Base-by-base conservation (phyloP, 2,888 invertebrate species). In the Pherbina coryleti region DNA sequence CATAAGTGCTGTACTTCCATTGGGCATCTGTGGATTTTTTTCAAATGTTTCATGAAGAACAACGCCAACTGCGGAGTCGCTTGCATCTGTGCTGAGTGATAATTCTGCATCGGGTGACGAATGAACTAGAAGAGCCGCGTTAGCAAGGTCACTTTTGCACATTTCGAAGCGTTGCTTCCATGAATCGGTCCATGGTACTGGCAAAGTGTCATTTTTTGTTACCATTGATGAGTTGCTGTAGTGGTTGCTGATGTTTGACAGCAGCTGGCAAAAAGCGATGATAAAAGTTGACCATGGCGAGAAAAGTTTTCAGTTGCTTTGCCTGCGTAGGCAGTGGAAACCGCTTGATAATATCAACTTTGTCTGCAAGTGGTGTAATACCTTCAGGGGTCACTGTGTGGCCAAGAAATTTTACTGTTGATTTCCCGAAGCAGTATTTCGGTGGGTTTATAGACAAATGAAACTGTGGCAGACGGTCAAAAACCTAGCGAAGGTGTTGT, bases 231-330 rank as follows among this genome's bases (percentile, higher is more conserved):
- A 78, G 51, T 9, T 66, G 22, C 37, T 69, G 62, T 11, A 81
- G 67, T 22, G 75, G 53, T 17, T 53, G 22, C 67, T 78, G 80
- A 51, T 44, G 55, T 14, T 64, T 64, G 0, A 75, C 79, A 7
- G 82, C 80, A 14, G 79, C 60, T 37, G 82, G 84, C 2, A 88
- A 82, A 78, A 84, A 88, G 17, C 84, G 77, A 2, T 86, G 77
- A 62, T 88, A 88, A 79, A 87, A 88, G 79, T 88, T 88, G 0
- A 76, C 67, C 78, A 79, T 78, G 55, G 76, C 77, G 25, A 79
- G 34, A 72, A 80, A 79, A 72, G 77, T 73, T 17, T 75, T 62
- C n/a, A 80, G 11, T 19, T 77, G 67, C 49, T 66, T 49, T 14
- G 79, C 76, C 19, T 75, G 79, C 64, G 72, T 44, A 22, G 77